These are phyloP conservation scores for Drosophila bipectinata DNA, from an alignment of 1,140 invertebrate species.

Conservation along the genomic window DNA sequence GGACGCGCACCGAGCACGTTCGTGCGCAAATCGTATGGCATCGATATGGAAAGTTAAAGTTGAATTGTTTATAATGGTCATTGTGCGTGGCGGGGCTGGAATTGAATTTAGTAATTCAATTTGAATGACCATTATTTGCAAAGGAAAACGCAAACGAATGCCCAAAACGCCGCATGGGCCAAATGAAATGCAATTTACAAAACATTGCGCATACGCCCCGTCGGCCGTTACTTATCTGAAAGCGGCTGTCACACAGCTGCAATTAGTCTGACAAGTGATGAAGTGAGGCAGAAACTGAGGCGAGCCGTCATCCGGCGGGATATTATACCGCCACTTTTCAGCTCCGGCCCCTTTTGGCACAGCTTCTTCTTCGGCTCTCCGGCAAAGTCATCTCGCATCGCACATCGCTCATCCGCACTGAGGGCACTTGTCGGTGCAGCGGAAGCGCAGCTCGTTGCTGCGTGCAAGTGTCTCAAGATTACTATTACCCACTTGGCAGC, in stretches of 20 bases:
- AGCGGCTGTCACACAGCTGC: constrained; percentile 49
- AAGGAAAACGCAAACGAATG: neutral
- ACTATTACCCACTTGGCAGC: constrained; percentile 78
- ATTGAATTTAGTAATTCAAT: constrained; percentile 26
- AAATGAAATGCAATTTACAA: constrained; percentile 39
- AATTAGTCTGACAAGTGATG: constrained; percentile 75
- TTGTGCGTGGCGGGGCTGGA: constrained; percentile 21
- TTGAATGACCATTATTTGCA: constrained; percentile 18
- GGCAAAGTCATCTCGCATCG: constrained; percentile 26
- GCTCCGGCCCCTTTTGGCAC: constrained; percentile 6
- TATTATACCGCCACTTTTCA: constrained; percentile 19
- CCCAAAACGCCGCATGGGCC: neutral
- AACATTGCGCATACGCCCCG: constrained; percentile 56
- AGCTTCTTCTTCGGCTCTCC: constrained; percentile 1
- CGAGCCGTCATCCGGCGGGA: constrained; percentile 57
- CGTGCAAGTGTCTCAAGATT: constrained; percentile 63
- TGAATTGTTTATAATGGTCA: constrained; percentile 53
- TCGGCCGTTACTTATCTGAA: constrained; percentile 44
- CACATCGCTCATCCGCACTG: constrained; percentile 49
- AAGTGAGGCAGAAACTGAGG: constrained; percentile 35
- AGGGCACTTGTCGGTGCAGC: constrained; percentile 46
- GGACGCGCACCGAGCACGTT: constrained; percentile 31
- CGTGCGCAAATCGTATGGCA: constrained; percentile 27
- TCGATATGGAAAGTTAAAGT: constrained; percentile 16
- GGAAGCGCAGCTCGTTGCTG: constrained; percentile 53